Evolutionary conservation across 2,113 vertebrate genomes (phyloP).

Genomic region (Alces alces): DNA sequence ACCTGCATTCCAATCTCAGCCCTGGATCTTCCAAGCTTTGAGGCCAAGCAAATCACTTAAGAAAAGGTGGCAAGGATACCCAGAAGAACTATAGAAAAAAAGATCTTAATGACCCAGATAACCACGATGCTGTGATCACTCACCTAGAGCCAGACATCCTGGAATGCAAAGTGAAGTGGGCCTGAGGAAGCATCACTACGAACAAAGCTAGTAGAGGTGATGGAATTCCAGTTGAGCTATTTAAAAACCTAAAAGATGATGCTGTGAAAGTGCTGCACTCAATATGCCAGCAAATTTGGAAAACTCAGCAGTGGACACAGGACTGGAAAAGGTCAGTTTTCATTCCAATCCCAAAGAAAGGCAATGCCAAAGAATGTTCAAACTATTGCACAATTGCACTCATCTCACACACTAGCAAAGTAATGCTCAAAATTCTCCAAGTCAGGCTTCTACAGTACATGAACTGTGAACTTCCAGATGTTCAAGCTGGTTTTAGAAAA

Average conservation of each 20-base stretch:
- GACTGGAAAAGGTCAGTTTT: background rate
- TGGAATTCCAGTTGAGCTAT: background rate
- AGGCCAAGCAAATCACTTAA: background rate
- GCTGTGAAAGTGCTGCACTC: background rate
- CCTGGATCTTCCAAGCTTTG: background rate
- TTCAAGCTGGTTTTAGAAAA: background rate
- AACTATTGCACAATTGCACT: background rate
- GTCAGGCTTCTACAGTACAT: background rate
- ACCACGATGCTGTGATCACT: background rate
- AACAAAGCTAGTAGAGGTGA: background rate
- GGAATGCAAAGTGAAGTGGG: background rate
- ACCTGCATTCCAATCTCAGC: background rate
- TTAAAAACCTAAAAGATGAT: background rate
- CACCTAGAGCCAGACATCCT: background rate
- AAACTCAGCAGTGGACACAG: background rate
- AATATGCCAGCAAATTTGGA: background rate
- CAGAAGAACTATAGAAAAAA: background rate
- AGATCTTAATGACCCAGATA: background rate
- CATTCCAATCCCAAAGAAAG: background rate
- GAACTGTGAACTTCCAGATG: background rate
- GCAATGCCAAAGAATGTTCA: background rate
- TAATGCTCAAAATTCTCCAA: background rate
- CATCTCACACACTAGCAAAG: background rate
- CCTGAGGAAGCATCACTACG: background rate
- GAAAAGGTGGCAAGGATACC: background rate